Evolutionary conservation across 2,113 vertebrate genomes (phyloP).

Genomic region (Gopherus flavomarginatus): DNA sequence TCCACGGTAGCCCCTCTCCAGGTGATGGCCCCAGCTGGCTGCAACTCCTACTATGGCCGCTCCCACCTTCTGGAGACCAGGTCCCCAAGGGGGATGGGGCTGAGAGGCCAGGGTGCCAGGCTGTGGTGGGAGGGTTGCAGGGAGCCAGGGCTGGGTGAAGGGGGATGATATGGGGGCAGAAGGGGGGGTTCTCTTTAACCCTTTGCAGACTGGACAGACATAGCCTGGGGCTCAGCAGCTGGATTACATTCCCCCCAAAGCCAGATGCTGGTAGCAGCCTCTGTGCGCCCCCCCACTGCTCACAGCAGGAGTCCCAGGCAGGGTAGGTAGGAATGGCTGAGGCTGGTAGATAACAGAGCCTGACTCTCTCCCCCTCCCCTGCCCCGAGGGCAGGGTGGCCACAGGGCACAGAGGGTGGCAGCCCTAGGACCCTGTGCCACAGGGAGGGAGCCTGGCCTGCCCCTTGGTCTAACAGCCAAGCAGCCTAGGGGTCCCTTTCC

Average conservation of each 20-base stretch:
- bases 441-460: not conserved
- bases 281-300: not conserved
- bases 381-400: not conserved
- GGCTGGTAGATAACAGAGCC: not conserved
- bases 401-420: not conserved
- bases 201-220: not conserved
- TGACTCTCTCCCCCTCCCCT: too few species aligned
- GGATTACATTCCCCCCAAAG: not conserved
- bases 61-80: not conserved
- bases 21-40: not conserved
- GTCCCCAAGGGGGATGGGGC: not conserved
- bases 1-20: not conserved
- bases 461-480: too few species aligned
- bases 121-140: not conserved
- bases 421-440: not conserved
- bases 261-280: not conserved
- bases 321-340: not conserved
- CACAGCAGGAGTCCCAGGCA: not conserved
- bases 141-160: too few species aligned
- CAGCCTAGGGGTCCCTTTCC: not conserved
- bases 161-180: too few species aligned
- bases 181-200: not conserved
- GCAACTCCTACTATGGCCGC: too few species aligned
- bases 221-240: not conserved
- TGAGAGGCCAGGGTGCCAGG: not conserved